phyloP scores from a whole-genome alignment of 2,888 invertebrate genomes.

The Melieria crassipennis region DNA sequence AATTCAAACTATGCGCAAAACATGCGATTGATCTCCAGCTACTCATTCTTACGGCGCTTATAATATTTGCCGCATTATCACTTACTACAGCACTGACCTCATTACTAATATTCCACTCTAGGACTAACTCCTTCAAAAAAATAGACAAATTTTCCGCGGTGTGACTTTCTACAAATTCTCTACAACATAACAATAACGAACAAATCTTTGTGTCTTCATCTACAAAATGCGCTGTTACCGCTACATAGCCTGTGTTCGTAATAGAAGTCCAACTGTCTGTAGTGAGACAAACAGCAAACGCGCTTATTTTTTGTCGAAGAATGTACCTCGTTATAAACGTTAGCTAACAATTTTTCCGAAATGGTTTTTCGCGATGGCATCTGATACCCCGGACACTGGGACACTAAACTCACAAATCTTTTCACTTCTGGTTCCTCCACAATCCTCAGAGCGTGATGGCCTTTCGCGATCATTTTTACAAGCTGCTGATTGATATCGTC shows the following conservation, averaged over 20 bases:
- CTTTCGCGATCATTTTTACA: too few species aligned
- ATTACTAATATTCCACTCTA: slow-evolving; percentile 35
- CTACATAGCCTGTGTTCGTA: not conserved
- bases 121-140: slow-evolving; percentile 9
- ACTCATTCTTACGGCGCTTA: slow-evolving; percentile 20
- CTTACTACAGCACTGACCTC: slow-evolving; percentile 25
- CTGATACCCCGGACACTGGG: too few species aligned
- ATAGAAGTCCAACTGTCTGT: too few species aligned
- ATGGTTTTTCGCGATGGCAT: too few species aligned
- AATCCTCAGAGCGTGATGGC: too few species aligned
- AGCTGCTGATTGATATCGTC: too few species aligned
- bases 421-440: too few species aligned
- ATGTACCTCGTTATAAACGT: too few species aligned
- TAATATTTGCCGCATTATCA: slow-evolving; percentile 33
- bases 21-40: slow-evolving; percentile 33
- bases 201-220: slow-evolving; percentile 9
- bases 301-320: too few species aligned
- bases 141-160: slow-evolving; percentile 19
- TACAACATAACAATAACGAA: slow-evolving; percentile 7
- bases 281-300: too few species aligned
- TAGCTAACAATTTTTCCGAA: too few species aligned
- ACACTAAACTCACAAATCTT: too few species aligned
- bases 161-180: slow-evolving; percentile 8
- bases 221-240: slow-evolving; percentile 17
- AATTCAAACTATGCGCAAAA: slow-evolving; percentile 29